These are phyloP conservation scores for Phalacrocorax brasilianus DNA, from an alignment of 2,113 vertebrate species.

Conservation along the genomic window DNA sequence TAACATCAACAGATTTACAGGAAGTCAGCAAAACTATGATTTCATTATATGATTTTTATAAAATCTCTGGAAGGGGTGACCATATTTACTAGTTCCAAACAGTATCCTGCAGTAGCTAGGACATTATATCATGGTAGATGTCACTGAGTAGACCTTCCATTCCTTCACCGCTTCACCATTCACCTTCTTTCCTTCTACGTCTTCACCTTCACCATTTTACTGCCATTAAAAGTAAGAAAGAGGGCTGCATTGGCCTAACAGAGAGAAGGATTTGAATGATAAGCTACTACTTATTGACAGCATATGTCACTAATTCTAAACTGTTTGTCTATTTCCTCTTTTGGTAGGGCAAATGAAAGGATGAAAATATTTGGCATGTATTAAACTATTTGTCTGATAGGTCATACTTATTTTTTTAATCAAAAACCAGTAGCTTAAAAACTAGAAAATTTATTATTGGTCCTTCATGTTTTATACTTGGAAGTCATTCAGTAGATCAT, in stretches of 20 bases:
- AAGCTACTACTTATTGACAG: neutral
- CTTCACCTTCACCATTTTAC: neutral
- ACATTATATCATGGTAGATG: fast-evolving
- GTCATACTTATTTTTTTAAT: neutral
- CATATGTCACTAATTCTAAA: neutral
- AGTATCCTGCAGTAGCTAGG: neutral
- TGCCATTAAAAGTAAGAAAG: neutral
- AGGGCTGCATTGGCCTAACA: neutral
- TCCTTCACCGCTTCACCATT: neutral
- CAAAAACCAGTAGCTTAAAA: neutral
- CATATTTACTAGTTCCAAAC: neutral
- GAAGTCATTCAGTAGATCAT: neutral
- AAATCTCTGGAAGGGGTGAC: neutral
- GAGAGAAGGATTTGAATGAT: neutral
- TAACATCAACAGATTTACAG: neutral
- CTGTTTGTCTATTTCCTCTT: neutral
- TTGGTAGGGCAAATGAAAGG: neutral
- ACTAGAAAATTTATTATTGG: neutral
- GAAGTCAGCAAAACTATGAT: neutral
- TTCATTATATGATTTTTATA: neutral
- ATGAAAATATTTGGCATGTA: neutral
- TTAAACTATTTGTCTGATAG: neutral
- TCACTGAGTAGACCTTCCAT: neutral
- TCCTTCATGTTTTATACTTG: neutral
- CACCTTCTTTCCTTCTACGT: neutral